A percentile compares a stretch with the other conserved stretches of the same genome.
Conservation (phyloP, 2,888 invertebrate genomes). For the Leptura quadrifasciata region DNA sequence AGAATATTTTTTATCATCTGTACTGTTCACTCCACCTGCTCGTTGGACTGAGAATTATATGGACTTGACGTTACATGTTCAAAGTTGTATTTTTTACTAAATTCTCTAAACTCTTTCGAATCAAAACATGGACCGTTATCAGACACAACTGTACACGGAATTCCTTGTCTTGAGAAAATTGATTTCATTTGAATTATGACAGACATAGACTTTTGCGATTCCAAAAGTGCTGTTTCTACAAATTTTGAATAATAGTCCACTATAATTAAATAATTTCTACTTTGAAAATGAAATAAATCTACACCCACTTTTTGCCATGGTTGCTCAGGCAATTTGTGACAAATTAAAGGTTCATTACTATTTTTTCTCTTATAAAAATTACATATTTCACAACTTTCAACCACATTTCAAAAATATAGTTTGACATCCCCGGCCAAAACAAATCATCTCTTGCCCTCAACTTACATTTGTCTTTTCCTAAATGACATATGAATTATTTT, state of each 20-base stretch:
- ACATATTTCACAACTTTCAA: slow-evolving; percentile 33
- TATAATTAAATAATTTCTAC: no score
- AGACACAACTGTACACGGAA: slow-evolving; percentile 35
- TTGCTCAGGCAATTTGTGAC: slow-evolving; percentile 48
- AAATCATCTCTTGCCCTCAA: slow-evolving; percentile 11
- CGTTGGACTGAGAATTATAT: slow-evolving; percentile 30
- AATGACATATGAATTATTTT: slow-evolving; percentile 23
- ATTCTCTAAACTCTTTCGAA: no score
- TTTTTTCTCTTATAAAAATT: slow-evolving; percentile 21
- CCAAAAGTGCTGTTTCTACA: slow-evolving; percentile 15
- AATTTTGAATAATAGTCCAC: slow-evolving; percentile 24
- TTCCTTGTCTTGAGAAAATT: slow-evolving; percentile 38
- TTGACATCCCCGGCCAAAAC: slow-evolving; percentile 34
- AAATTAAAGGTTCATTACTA: slow-evolving; percentile 34
- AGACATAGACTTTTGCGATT: slow-evolving; percentile 14
- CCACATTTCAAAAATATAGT: slow-evolving; percentile 16
- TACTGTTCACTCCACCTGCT: slow-evolving; percentile 47
- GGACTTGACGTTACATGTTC: slow-evolving; percentile 30
- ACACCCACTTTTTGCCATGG: slow-evolving; percentile 35
- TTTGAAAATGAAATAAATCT: slow-evolving; percentile 9
- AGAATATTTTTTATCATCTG: slow-evolving; percentile 54
- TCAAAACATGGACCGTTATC: slow-evolving; percentile 37
- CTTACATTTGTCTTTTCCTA: slow-evolving; percentile 37
- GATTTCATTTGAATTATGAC: slow-evolving; percentile 33
- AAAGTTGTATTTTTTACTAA: no score